These are phyloP conservation scores for Melanocharis versteri DNA, from an alignment of 2,113 vertebrate species.

Conservation along the genomic window DNA sequence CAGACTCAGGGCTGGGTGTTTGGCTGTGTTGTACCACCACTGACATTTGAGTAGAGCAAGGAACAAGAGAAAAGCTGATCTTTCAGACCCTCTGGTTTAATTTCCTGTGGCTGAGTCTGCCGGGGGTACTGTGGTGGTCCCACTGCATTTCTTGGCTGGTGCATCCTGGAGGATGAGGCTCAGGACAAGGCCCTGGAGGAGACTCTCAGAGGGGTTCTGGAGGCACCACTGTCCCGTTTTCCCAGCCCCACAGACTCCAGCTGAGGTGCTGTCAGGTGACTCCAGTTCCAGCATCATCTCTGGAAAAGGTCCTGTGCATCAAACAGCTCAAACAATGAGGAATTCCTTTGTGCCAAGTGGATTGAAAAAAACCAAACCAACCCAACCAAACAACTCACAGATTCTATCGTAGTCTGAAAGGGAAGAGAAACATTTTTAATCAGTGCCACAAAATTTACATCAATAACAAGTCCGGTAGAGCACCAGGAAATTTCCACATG, in stretches of 20 bases:
- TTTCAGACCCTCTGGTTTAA: not conserved
- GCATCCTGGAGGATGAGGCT: not conserved
- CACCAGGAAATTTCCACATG: constrained; percentile 25
- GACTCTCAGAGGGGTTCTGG: not conserved
- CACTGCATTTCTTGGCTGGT: not conserved
- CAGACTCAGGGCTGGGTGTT: fast-evolving
- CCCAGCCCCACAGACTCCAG: not conserved
- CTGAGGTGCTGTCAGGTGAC: not conserved
- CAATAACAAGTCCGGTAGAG: not conserved
- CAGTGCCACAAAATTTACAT: not conserved
- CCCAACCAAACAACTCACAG: not conserved
- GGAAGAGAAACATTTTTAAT: constrained; percentile 20
- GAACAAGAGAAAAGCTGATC: not conserved
- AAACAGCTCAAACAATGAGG: not conserved
- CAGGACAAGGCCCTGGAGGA: not conserved
- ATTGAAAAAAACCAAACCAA: not conserved
- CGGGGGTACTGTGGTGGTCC: not conserved
- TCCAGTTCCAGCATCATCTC: fast-evolving
- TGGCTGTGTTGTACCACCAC: not conserved
- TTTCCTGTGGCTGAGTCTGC: fast-evolving
- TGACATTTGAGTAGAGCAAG: not conserved
- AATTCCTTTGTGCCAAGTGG: not conserved
- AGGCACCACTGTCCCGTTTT: not conserved
- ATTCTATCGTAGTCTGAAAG: not conserved
- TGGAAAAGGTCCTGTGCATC: not conserved